These are phyloP conservation scores for Tyria jacobaeae DNA, from an alignment of 2,888 invertebrate genomes.

Conservation along the genomic window DNA sequence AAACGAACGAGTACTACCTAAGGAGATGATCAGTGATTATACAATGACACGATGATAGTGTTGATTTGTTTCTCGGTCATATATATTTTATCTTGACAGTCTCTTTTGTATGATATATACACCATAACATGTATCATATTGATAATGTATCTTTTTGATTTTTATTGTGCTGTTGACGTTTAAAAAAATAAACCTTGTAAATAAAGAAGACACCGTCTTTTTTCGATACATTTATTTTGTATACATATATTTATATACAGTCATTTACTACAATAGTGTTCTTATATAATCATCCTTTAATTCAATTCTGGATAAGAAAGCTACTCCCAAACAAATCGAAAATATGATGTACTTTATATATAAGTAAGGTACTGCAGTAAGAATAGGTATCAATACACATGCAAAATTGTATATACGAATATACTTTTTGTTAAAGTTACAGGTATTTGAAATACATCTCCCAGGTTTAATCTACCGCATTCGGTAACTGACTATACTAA, in stretches of 20 bases:
- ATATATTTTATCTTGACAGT: neutral
- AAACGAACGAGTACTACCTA: neutral
- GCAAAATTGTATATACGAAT: neutral
- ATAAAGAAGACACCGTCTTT: neutral
- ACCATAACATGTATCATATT: neutral
- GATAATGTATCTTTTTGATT: too few relatives aligned
- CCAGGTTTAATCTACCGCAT: neutral
- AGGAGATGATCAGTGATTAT: neutral
- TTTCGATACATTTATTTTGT: too few relatives aligned
- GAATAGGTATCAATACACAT: neutral
- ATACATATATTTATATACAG: too few relatives aligned
- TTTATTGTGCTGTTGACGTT: too few relatives aligned
- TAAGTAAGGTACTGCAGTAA: neutral
- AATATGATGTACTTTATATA: too few relatives aligned
- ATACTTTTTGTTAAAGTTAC: neutral
- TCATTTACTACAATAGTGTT: too few relatives aligned
- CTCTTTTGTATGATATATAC: neutral
- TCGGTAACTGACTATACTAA: constrained; percentile 9
- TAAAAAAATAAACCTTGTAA: too few relatives aligned
- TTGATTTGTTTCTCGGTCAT: neutral
- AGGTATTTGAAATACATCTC: neutral
- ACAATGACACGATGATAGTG: neutral
- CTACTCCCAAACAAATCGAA: too few relatives aligned
- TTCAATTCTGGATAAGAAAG: too few relatives aligned
- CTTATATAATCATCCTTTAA: too few relatives aligned